A percentile compares a stretch with the other conserved stretches of the same genome.
Evolutionary conservation across 2,797 vertebrate species (phyloP).

Genomic region (Chaenodraco wilsoni): DNA sequence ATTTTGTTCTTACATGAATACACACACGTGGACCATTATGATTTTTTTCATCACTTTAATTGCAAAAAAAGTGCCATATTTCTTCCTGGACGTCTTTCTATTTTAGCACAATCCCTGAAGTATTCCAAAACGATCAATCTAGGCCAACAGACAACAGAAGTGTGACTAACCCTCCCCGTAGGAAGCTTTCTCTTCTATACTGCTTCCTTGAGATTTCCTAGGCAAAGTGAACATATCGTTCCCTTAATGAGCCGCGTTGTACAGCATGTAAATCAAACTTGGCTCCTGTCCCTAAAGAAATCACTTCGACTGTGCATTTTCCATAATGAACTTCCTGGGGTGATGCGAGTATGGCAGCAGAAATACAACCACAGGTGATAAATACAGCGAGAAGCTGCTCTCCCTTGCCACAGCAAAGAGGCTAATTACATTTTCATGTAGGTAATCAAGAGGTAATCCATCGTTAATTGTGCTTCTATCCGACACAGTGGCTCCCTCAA

Average conservation of each 20-base stretch:
- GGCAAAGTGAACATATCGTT: constrained; percentile 31
- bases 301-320: constrained; percentile 57
- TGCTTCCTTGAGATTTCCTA: constrained; percentile 21
- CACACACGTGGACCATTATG: background rate
- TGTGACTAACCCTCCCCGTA: constrained; percentile 34
- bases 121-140: constrained; percentile 53
- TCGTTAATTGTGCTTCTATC: constrained; percentile 72
- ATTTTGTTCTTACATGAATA: background rate
- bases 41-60: constrained; percentile 16
- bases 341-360: constrained; percentile 41
- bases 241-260: constrained; percentile 47
- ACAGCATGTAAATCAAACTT: constrained; percentile 64
- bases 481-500: constrained; percentile 62
- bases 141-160: constrained; percentile 50
- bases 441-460: constrained; percentile 76
- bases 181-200: constrained; percentile 28
- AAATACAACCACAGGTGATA: constrained; percentile 71
- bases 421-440: constrained; percentile 84
- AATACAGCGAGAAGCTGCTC: constrained; percentile 62
- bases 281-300: constrained; percentile 69
- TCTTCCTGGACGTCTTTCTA: constrained; percentile 34
- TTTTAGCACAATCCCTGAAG: constrained; percentile 36
- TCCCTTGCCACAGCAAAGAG: constrained; percentile 64
- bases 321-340: constrained; percentile 69
- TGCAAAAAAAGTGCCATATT: constrained; percentile 11